A percentile compares a stretch with the other conserved stretches of the same genome.
These are phyloP conservation scores for Pocillopora damicornis DNA, from an alignment of 64 coral and sea anemone species.

Conservation along the genomic window DNA sequence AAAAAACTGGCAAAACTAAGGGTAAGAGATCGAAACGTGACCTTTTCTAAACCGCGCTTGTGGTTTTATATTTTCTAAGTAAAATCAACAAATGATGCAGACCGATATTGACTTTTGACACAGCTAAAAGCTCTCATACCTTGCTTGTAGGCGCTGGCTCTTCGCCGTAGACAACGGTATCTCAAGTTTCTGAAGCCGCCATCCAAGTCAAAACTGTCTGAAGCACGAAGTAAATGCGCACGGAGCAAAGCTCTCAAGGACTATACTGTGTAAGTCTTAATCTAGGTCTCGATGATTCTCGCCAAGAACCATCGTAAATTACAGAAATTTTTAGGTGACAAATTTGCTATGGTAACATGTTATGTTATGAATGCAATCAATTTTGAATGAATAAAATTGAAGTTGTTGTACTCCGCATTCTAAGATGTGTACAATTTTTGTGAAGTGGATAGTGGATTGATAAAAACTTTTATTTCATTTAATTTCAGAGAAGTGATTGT, in stretches of 20 bases:
- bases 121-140: not conserved
- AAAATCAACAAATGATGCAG: too few relatives aligned
- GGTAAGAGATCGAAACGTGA: too few relatives aligned
- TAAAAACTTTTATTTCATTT: not conserved
- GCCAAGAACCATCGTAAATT: not conserved
- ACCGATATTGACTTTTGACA: too few relatives aligned
- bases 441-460: too few relatives aligned
- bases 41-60: too few relatives aligned
- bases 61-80: too few relatives aligned
- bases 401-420: too few relatives aligned
- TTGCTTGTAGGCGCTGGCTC: conserved; percentile 26
- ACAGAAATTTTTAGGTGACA: not conserved
- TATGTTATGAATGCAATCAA: too few relatives aligned
- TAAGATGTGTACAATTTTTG: too few relatives aligned
- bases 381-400: too few relatives aligned
- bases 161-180: conserved; percentile 34
- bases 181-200: conserved; percentile 54
- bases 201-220: not conserved
- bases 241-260: conserved; percentile 3
- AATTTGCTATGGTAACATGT: too few relatives aligned
- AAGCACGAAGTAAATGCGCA: conserved; percentile 1
- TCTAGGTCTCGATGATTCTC: not conserved
- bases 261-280: conserved; percentile 4
- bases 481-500: conserved; percentile 44
- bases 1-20: too few relatives aligned